These are phyloP conservation scores for Leptobrachium leishanense DNA, from an alignment of 2,113 vertebrate genomes.

Conservation along the genomic window DNA sequence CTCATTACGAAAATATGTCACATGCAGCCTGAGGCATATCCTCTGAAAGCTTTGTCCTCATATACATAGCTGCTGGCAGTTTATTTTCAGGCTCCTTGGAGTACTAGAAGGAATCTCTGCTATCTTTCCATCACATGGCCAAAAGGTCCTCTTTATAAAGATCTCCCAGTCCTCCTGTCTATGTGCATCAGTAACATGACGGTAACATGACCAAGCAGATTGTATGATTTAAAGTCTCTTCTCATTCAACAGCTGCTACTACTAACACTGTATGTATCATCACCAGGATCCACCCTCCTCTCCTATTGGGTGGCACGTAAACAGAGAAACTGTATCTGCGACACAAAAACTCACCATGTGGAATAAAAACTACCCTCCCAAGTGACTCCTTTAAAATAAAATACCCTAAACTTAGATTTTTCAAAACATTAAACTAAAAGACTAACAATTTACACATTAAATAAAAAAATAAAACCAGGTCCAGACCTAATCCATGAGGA, in stretches of 20 bases:
- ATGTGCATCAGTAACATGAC: neutral
- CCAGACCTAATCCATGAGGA: too few species aligned
- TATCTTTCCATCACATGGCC: constrained; percentile 24
- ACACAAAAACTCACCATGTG: too few species aligned
- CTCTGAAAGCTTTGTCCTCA: neutral
- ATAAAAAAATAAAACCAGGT: too few species aligned
- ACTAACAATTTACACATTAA: too few species aligned
- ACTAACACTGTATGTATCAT: neutral
- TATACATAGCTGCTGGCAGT: neutral
- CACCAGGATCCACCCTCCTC: neutral
- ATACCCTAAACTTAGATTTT: too few species aligned
- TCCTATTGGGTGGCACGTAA: too few species aligned
- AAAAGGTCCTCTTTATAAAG: neutral
- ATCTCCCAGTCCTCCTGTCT: neutral
- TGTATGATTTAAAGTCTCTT: neutral
- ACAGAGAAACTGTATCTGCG: too few species aligned
- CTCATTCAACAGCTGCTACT: neutral
- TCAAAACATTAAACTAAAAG: too few species aligned
- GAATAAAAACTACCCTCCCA: too few species aligned
- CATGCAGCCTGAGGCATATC: neutral
- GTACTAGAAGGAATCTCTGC: neutral
- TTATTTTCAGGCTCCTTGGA: constrained; percentile 10
- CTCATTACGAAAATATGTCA: constrained; percentile 2
- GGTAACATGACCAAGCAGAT: constrained; percentile 37
- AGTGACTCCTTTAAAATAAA: too few species aligned